Evolutionary conservation across 2,888 invertebrate genomes (phyloP).

Genomic region (Pheosia gnoma): DNA sequence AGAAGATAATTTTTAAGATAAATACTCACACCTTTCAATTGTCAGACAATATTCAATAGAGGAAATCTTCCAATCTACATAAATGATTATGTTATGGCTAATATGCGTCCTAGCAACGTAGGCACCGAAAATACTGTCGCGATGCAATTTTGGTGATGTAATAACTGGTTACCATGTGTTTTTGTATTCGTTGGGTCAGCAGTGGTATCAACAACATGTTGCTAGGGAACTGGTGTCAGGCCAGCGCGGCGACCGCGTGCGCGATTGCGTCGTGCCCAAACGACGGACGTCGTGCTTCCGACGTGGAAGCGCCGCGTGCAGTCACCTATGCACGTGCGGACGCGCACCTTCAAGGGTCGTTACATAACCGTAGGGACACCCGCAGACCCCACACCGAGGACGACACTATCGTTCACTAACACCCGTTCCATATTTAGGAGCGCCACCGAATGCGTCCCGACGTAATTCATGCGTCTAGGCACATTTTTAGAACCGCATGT

Average conservation of each 20-base stretch:
- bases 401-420: conserved; percentile 61
- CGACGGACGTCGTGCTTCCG: conserved; percentile 57
- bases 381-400: conserved; percentile 54
- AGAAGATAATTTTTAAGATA: conserved; percentile 7
- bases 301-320: conserved; percentile 80
- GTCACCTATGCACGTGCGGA: conserved; percentile 65
- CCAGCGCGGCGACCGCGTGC: conserved; percentile 59
- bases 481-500: conserved; percentile 81
- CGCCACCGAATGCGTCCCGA: conserved; percentile 71
- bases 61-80: conserved; percentile 31
- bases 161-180: conserved; percentile 76
- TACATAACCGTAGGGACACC: conserved; percentile 72
- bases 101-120: conserved; percentile 64
- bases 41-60: conserved; percentile 38
- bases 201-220: conserved; percentile 81
- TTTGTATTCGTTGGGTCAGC: conserved; percentile 79
- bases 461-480: conserved; percentile 70
- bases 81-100: conserved; percentile 58
- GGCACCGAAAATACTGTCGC: conserved; percentile 48
- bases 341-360: conserved; percentile 64
- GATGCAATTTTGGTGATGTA: conserved; percentile 71
- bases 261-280: conserved; percentile 55
- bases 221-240: conserved; percentile 78
- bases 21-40: conserved; percentile 45
- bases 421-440: conserved; percentile 81